Evolutionary conservation across 2,113 vertebrate genomes (phyloP).

Genomic region (pig (Sus scrofa)): DNA sequence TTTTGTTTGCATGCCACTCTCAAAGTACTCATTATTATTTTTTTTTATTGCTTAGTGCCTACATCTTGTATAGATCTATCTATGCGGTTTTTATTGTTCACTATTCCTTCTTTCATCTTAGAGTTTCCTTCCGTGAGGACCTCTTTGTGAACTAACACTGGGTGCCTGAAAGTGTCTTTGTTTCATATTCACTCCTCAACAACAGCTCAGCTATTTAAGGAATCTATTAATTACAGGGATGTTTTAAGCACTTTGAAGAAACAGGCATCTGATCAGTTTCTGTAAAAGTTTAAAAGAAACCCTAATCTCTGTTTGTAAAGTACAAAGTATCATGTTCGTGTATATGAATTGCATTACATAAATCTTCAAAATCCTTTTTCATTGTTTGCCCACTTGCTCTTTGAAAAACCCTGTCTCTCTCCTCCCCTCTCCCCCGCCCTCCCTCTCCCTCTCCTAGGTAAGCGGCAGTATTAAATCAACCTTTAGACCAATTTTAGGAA

Average conservation of each 20-base stretch:
- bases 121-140: neutral
- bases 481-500: slow-evolving; percentile 39
- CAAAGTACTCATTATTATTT: neutral
- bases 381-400: slow-evolving; percentile 22
- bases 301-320: slow-evolving; percentile 35
- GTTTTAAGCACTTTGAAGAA: slow-evolving; percentile 56
- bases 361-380: slow-evolving; percentile 28
- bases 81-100: neutral
- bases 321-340: slow-evolving; percentile 19
- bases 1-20: neutral
- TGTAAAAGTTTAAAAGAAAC: slow-evolving; percentile 45
- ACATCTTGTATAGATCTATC: neutral
- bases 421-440: too few species aligned
- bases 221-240: slow-evolving; percentile 27
- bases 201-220: slow-evolving; percentile 21
- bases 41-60: neutral
- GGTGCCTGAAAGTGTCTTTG: neutral
- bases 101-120: neutral
- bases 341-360: slow-evolving; percentile 14
- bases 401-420: neutral
- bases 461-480: slow-evolving; percentile 46
- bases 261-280: neutral
- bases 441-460: neutral
- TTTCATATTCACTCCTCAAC: slow-evolving; percentile 16
- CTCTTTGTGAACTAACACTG: neutral